These are phyloP conservation scores for Phalacrocorax aristotelis DNA, from an alignment of 2,113 vertebrate genomes.

Conservation along the genomic window DNA sequence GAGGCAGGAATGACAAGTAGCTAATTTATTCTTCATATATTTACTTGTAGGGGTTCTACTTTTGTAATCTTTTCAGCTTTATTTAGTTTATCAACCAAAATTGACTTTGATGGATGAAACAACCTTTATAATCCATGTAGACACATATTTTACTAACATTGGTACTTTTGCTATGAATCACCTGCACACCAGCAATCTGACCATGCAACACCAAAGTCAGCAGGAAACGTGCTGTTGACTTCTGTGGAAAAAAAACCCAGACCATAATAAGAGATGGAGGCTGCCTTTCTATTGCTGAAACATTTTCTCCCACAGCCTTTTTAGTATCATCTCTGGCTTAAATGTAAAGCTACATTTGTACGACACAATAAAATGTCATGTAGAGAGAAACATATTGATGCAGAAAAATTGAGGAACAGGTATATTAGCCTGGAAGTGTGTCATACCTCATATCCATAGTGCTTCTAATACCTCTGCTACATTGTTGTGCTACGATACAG, in stretches of 20 bases:
- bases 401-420: background rate
- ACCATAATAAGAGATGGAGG: background rate
- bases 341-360: background rate
- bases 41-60: background rate
- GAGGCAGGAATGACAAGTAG: background rate
- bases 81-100: slow-evolving; percentile 2
- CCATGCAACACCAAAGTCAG: accelerated
- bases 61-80: background rate
- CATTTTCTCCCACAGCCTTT: background rate
- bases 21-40: background rate
- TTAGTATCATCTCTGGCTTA: background rate
- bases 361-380: background rate
- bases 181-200: background rate
- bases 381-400: background rate
- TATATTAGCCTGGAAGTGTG: background rate
- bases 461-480: background rate
- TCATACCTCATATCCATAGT: background rate
- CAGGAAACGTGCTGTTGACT: background rate
- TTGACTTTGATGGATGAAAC: background rate
- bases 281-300: background rate
- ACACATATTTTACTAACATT: background rate
- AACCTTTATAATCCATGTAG: background rate
- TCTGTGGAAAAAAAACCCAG: background rate
- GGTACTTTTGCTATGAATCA: background rate
- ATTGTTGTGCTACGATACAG: background rate